Conservation (phyloP, 37 sponge, comb jelly and placozoan species). For the Cladorhizidae sp. region DNA sequence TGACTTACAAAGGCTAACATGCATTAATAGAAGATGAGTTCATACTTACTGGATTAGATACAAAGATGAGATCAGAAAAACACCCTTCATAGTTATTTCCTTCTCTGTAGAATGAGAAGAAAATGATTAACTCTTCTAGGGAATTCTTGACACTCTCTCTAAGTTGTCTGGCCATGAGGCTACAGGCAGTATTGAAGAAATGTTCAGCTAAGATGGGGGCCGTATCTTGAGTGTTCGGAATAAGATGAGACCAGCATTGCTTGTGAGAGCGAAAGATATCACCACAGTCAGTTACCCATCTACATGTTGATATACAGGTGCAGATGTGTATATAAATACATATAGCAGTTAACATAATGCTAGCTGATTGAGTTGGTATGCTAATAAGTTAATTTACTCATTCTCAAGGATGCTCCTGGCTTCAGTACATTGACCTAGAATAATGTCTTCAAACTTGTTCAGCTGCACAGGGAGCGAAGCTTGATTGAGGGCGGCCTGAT, state of each 20-base stretch:
- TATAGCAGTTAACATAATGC: neutral
- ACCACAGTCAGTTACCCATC: slow-evolving; percentile 92
- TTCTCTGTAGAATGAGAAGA: slow-evolving; percentile 64
- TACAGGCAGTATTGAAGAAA: slow-evolving; percentile 87
- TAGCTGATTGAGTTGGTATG: too few relatives aligned
- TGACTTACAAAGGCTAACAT: too few relatives aligned
- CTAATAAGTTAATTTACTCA: slow-evolving; percentile 19
- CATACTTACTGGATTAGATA: slow-evolving; percentile 42
- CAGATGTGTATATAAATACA: neutral
- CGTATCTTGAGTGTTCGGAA: slow-evolving; percentile 54
- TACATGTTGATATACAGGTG: slow-evolving; percentile 13
- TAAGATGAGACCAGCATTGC: slow-evolving; percentile 77
- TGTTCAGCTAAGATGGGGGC: slow-evolving; percentile 79
- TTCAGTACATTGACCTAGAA: slow-evolving; percentile 59
- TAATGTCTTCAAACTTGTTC: slow-evolving; percentile 59
- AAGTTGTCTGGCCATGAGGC: slow-evolving; percentile 89
- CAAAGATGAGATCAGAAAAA: slow-evolving; percentile 45
- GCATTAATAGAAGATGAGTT: too few relatives aligned
- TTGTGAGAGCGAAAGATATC: slow-evolving; percentile 67
- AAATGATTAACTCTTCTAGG: slow-evolving; percentile 71
- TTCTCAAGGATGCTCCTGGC: slow-evolving; percentile 52
- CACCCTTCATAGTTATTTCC: slow-evolving; percentile 80
- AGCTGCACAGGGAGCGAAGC: slow-evolving; percentile 47
- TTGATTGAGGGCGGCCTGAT: slow-evolving; percentile 29
- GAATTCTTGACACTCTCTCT: slow-evolving; percentile 85